Base-by-base conservation (phyloP, 64 coral and sea anemone genomes). In the Actinia tenebrosa region DNA sequence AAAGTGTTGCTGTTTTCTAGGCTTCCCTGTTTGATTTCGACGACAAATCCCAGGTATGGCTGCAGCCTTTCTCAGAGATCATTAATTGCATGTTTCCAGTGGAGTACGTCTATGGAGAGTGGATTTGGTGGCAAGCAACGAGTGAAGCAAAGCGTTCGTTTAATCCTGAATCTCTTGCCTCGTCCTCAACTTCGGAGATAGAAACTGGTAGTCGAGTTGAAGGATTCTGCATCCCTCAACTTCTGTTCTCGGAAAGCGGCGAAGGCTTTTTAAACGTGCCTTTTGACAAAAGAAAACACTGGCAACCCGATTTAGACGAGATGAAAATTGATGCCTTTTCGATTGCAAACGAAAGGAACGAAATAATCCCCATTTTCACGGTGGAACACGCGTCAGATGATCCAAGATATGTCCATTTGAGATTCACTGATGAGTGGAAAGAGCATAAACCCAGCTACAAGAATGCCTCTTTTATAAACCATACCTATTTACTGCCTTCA, bases 21-120 rank as follows among this genome's bases (percentile, higher is more conserved):
- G 7, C 3, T 5, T 50, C 47, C 4, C 47, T 50, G 3, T 50
- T 50, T 8, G 4, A 50, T 5, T 50, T 50, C 7, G 47, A 50
- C 47, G 3, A 50, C 47, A 50, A 50, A 80, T 95, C 93, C 45
- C n/a, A 86, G 3, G 19, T 95, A 44, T 95, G 91, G 94, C 19
- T 89, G 60, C 58, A 89, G 66, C 94, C 94, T 79, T 89, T 95
- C 78, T 92, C 89, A 62, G 90, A 71, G 22, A 53, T 95, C 11
- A 83, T 92, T 60, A 92, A 92, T 50, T 89, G 77, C 26, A 86
- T 95, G 86, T 89, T 95, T 61, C 94, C 94, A 44, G 64, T 95
- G 16, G 94, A 95, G 88, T 89, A 89, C 19, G 58, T 95, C 20
- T 92, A 92, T 78, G 94, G 83, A 22, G 94, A 92, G 44, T 95